Percentiles rank a stretch among this genome's conserved stretches.
phyloP scores from a whole-genome alignment of 1,140 invertebrate genomes.

The Calliphora vicina region DNA sequence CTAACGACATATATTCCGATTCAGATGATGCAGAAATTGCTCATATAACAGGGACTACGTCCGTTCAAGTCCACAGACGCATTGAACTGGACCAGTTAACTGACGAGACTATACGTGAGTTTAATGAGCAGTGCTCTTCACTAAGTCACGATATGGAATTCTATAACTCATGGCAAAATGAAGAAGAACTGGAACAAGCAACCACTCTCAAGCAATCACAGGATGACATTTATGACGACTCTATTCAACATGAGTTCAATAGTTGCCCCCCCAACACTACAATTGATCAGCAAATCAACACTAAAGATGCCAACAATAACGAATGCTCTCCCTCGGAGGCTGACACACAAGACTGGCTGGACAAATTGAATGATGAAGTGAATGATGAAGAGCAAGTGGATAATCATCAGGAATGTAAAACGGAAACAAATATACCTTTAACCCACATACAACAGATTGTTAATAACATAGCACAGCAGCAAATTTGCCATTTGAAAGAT shows the following conservation, averaged over 20 bases:
- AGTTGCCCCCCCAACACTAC: not conserved
- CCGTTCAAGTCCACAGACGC: conserved; percentile 58
- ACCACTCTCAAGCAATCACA: not conserved
- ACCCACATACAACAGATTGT: conserved; percentile 22
- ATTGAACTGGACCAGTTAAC: conserved; percentile 61
- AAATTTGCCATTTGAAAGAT: not conserved
- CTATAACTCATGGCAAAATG: conserved; percentile 58
- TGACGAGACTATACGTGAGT: conserved; percentile 55
- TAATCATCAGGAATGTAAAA: not conserved
- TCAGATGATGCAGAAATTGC: conserved; percentile 62
- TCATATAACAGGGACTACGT: conserved; percentile 58
- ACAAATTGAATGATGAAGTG: not conserved
- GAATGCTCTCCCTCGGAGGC: not conserved
- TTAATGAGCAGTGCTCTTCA: conserved; percentile 56
- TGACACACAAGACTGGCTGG: not conserved
- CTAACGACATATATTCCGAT: conserved; percentile 55
- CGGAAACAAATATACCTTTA: not conserved
- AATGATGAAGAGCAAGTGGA: not conserved
- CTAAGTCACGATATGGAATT: conserved; percentile 44
- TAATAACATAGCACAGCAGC: conserved; percentile 12
- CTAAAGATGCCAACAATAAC: conserved; percentile 9
- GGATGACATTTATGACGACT: not conserved
- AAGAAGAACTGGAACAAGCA: conserved; percentile 47
- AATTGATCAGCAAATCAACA: not conserved
- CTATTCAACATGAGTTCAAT: conserved; percentile 1